Base-by-base conservation (phyloP, 2,113 vertebrate genomes). In the Malurus cyaneus region DNA sequence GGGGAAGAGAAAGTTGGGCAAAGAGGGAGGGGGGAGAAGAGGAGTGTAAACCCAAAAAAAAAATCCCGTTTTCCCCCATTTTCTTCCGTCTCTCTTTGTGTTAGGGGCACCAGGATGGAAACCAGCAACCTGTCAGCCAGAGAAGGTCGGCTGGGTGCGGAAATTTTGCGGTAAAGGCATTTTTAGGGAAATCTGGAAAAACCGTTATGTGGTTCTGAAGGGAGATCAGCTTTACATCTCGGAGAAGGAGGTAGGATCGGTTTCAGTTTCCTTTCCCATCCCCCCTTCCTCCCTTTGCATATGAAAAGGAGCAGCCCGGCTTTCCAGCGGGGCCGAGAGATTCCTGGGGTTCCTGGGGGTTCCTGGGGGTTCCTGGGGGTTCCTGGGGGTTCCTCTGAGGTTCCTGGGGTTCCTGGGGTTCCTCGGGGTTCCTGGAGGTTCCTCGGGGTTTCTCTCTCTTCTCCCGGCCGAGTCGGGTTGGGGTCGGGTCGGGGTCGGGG, bases 171-270 rank as follows among this genome's bases (percentile, higher is more conserved):
- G 99, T 57, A 99, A 98, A 96, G 99, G 99, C 69, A 98, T 99
- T 96, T 99, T 99, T 98, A 97, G 99, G 86, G 99, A 99, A 96
- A 99, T 99, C 96, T 99, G 99, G 99, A 99, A 98, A 97, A 99
- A 98, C 97, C 98, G 99, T 86, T 99, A 98, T 13, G 98, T 99
- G 94, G 96, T 99, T 64, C 97, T 99, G 87, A 98, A 98, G 92
- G 99, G 98, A 86, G 99, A 99, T 84, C 99, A 99, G 96, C 98
- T 99, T 56, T 98, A 97, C 96, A 97, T 99, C 96, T 98, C 98
- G 1, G 99, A 99, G 92, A 99, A 99, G 95, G 99, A 99, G 99
- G 99, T 99, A 95, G 96, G 98, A 76, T 82, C 52, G 57, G 19
- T 65, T 86, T 67, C 85, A 26, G 65, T 89, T 77, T 66, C 82